phyloP scores from a whole-genome alignment of 2,113 vertebrate species.

The Dascyllus trimaculatus region DNA sequence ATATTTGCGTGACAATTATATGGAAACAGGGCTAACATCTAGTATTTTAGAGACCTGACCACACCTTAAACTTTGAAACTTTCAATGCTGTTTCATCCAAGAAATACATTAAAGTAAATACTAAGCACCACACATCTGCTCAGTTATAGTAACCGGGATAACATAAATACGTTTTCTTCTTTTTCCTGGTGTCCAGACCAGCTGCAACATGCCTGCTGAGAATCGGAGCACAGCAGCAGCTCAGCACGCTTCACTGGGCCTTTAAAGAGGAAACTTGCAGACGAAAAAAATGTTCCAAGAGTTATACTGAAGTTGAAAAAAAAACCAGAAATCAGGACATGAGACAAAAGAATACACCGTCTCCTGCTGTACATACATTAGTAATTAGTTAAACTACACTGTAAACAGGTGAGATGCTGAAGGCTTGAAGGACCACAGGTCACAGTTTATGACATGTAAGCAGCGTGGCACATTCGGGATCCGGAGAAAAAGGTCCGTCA shows the following conservation, averaged over 20 bases:
- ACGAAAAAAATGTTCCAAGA: background rate
- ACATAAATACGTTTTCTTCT: background rate
- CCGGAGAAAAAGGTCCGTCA: constrained; percentile 5
- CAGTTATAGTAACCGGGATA: background rate
- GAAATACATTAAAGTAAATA: background rate
- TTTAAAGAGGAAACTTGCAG: constrained; percentile 36
- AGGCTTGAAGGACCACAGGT: background rate
- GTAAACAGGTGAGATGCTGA: background rate
- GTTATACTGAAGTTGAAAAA: too few relatives aligned
- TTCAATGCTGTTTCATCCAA: too few relatives aligned
- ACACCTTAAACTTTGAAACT: too few relatives aligned
- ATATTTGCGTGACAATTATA: too few relatives aligned
- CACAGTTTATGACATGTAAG: background rate
- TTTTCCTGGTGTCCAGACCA: background rate
- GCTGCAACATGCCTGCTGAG: constrained; percentile 34
- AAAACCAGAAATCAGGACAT: background rate
- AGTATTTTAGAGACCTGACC: too few relatives aligned
- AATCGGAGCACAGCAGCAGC: constrained; percentile 16
- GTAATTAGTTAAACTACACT: background rate
- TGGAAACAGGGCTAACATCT: too few relatives aligned
- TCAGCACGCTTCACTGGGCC: constrained; percentile 28
- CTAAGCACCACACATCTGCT: background rate
- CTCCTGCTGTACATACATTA: background rate
- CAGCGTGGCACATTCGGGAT: constrained; percentile 20
- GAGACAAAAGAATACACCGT: background rate